Evolutionary conservation across 2,888 invertebrate species (phyloP).

Genomic region (Lepidonotus clava): DNA sequence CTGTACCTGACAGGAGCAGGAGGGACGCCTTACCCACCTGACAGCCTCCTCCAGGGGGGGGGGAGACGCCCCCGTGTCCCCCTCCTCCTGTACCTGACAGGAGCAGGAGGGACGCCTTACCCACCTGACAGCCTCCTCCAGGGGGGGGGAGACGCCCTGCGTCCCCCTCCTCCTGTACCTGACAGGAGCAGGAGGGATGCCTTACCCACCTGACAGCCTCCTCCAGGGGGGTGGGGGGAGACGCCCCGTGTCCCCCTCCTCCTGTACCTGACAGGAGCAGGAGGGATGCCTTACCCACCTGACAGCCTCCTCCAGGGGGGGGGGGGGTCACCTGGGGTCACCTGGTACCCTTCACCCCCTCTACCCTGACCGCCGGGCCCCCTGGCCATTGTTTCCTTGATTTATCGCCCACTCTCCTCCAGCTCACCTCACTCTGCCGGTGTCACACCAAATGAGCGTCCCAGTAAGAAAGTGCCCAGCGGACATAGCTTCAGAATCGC

Average conservation of each 20-base stretch:
- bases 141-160: not conserved
- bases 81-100: too few species aligned
- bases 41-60: too few species aligned
- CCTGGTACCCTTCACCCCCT: not conserved
- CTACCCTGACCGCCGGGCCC: not conserved
- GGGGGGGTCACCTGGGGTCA: not conserved
- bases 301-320: not conserved
- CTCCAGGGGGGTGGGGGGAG: not conserved
- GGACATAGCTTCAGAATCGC: too few species aligned
- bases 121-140: too few species aligned
- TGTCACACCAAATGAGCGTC: too few species aligned
- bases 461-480: too few species aligned
- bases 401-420: not conserved
- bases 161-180: not conserved
- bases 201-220: not conserved
- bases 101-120: too few species aligned
- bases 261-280: not conserved
- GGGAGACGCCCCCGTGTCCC: too few species aligned
- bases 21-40: too few species aligned
- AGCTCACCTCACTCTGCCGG: too few species aligned
- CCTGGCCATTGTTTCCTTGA: constrained; percentile 22
- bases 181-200: too few species aligned
- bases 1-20: too few species aligned
- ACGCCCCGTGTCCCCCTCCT: not conserved
- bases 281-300: not conserved